phyloP scores from a whole-genome alignment of 2,113 vertebrate genomes.

The Rhinogobius similis region DNA sequence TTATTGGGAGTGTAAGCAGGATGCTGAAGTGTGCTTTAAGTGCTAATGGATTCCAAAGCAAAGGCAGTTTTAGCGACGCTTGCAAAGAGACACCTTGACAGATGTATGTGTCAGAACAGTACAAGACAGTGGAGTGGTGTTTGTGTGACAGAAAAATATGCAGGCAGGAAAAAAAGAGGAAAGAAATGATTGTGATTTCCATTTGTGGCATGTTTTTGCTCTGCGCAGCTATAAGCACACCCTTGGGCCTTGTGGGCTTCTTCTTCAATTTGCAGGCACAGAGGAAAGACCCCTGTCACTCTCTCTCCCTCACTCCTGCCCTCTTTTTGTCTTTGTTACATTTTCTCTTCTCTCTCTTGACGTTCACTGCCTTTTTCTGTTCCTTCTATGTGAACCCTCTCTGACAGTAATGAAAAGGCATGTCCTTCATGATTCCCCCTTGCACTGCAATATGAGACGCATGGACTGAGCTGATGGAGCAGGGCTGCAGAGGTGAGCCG shows the following conservation, averaged over 20 bases:
- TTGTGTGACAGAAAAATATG: conserved; percentile 19
- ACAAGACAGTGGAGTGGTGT: conserved; percentile 8
- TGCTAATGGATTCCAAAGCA: conserved; percentile 9
- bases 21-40: conserved; percentile 4
- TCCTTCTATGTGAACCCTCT: conserved; percentile 33
- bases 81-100: conserved; percentile 24
- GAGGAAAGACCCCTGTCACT: conserved; percentile 18
- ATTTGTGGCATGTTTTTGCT: conserved; percentile 43
- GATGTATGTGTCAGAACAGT: conserved; percentile 15
- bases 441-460: conserved; percentile 11
- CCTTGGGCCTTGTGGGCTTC: conserved; percentile 51
- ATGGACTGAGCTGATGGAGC: conserved; percentile 29
- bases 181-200: conserved; percentile 41
- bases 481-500: conserved; percentile 36
- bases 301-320: conserved; percentile 19
- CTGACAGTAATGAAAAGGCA: conserved; percentile 68
- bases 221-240: conserved; percentile 43
- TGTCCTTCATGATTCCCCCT: conserved; percentile 48
- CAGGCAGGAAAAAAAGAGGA: neutral
- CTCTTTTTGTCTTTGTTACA: conserved; percentile 29
- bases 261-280: conserved; percentile 64
- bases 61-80: conserved; percentile 1
- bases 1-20: neutral
- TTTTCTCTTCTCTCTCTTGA: conserved; percentile 18
- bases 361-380: conserved; percentile 13